Base-by-base conservation (phyloP, 1,140 invertebrate species). In the Adoxophyes honmai region DNA sequence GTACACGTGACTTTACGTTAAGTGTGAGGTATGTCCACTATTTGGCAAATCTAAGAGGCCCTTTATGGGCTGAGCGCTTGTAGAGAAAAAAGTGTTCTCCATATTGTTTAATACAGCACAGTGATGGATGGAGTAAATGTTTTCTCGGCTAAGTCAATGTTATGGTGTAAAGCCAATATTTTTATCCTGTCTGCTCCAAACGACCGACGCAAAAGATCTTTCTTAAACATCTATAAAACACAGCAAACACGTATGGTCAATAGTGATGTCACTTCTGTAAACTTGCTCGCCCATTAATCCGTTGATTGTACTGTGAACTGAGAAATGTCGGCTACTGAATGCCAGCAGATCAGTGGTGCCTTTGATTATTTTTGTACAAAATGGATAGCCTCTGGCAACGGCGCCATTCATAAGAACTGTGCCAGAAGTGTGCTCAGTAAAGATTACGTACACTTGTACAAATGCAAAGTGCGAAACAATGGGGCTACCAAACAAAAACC, bases 191-290 rank as follows among this genome's bases (percentile, higher is more conserved):
- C 16, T 5, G 18, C 18, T 18, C 21, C 21, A 28, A 10, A 21
- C 4, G 42, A 21, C 18, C 42, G n/a, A n/a, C n/a, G 28, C 16
- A 36, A 36, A 36, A 36, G 34, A 10, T 44, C 16, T 6, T 48
- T 4, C 18, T 21, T 18, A 48, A 48, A 48, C 42, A 48, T 11
- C 15, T 16, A 28, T 48, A 48, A 48, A 48, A 10, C 9, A 21
- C 16, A n/a, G n/a, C 21, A 48, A 48, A 48, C 42, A 48, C 21
- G 18, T 21, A 33, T 18, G 42, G 42, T 28, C 42, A 48, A 48
- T 18, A 48, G 18, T 48, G 42, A 48, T 48, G 42, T 48, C 10
- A 48, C 21, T 48, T 48, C 11, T 11, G 42, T 48, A 48, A 48
- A 48, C 42, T 21, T n/a, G 0, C 16, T 9, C n/a, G 21, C 21